Evolutionary conservation across 2,797 vertebrate species (phyloP).

Genomic region (Helarctos malayanus): DNA sequence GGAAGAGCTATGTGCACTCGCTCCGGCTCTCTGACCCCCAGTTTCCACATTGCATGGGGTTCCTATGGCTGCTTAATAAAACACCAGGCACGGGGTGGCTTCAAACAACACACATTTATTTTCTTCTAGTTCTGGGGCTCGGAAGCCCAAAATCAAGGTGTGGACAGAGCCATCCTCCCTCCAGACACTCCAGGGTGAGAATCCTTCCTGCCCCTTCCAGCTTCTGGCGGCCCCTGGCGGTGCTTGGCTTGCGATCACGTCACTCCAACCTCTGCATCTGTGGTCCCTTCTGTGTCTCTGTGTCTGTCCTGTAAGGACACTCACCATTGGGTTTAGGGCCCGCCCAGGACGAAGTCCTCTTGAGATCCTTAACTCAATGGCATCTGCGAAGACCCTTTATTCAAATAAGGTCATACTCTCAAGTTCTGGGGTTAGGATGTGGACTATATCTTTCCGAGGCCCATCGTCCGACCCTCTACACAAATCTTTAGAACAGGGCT

Average conservation of each 20-base stretch:
- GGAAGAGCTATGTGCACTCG: not conserved
- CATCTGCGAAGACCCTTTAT: not conserved
- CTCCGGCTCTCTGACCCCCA: not conserved
- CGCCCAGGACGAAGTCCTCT: not conserved
- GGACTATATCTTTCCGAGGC: not conserved
- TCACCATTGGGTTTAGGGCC: not conserved
- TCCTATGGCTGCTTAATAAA: not conserved
- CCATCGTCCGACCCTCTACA: too few relatives aligned
- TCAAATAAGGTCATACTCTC: not conserved
- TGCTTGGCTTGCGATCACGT: not conserved
- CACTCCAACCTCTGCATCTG: not conserved
- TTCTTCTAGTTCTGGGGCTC: not conserved
- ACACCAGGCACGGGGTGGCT: fast-evolving
- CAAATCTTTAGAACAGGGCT: not conserved
- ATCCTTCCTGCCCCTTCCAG: not conserved
- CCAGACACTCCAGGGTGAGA: fast-evolving
- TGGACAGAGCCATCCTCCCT: not conserved
- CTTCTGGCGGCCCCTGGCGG: not conserved
- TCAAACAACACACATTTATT: fast-evolving
- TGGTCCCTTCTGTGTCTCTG: not conserved
- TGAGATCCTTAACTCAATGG: not conserved
- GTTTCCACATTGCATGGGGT: fast-evolving
- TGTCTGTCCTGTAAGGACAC: not conserved
- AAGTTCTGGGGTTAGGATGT: not conserved
- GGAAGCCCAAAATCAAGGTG: not conserved